Base-by-base conservation (phyloP, 2,888 invertebrate genomes). In the Troides oblongomaculatus region DNA sequence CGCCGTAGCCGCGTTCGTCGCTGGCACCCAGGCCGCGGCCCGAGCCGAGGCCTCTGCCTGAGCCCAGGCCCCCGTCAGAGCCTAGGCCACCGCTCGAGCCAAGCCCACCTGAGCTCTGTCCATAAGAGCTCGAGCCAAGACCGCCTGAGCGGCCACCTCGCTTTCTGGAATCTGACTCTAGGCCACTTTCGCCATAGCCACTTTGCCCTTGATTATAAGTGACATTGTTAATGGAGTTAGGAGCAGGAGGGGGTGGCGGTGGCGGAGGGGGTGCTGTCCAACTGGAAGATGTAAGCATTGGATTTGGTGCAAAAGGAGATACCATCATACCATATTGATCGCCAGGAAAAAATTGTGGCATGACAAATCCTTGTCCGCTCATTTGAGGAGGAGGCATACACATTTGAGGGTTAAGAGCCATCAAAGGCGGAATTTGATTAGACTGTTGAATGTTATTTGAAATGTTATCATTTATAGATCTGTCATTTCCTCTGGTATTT, bases 111-210 rank as follows among this genome's bases (percentile, higher is more conserved):
- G 77, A 75, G 73, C 77, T 72, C 73, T 74, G 74, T 68, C 76
- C 79, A 69, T 79, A 79, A 73, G 76, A 73, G 67, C 75, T 75
- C 66, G 79, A 77, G 73, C 79, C 81, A 76, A 76, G 77, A 75
- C 83, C 81, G 73, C 79, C 79, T 72, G 78, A 73, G 64, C 87
- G 87, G 80, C 80, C 77, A 75, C 84, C 88, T 75, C 86, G 88
- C 79, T 86, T 90, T 85, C 91, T 90, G 90, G 88, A 90, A 90
- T 90, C 90, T 85, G 90, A 89, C 85, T 89, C 89, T 81, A 83
- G 84, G 83, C 86, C 85, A 81, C 85, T 84, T 78, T 85, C 86
- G 77, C 86, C 89, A 81, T 84, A 85, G 83, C 88, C 87, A 80
- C 84, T 86, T 72, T 80, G 80, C 79, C 86, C 87, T 76, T 85